Conservation (phyloP, 2,797 vertebrate species). For the Catostomus latipinnis region DNA sequence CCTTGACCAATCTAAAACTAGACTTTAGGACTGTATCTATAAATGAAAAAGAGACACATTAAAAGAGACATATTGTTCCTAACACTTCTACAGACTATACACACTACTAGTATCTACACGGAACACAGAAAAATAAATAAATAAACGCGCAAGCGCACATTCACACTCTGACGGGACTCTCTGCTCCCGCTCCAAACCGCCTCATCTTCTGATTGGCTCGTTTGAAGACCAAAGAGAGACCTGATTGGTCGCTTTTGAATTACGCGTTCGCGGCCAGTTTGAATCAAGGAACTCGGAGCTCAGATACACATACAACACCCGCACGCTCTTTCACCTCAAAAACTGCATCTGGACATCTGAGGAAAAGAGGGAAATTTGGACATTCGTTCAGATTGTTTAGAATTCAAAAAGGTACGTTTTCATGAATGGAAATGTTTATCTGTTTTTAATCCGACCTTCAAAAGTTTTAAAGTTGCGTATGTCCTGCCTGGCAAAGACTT, state of each 20-base stretch:
- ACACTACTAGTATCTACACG: too few species aligned
- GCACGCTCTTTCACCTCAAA: neutral
- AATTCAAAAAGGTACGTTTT: slow-evolving; percentile 22
- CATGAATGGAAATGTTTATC: neutral
- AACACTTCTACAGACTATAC: too few species aligned
- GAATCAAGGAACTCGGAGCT: slow-evolving; percentile 70
- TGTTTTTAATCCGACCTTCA: neutral
- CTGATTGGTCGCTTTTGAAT: slow-evolving; percentile 79
- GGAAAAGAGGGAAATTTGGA: neutral
- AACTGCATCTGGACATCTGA: neutral
- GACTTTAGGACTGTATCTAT: too few species aligned
- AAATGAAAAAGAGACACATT: too few species aligned
- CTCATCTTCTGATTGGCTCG: slow-evolving; percentile 76
- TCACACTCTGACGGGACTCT: neutral
- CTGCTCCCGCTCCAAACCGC: slow-evolving; percentile 29
- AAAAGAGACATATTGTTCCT: too few species aligned
- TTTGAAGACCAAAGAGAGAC: slow-evolving; percentile 76
- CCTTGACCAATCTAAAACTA: too few species aligned
- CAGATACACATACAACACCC: neutral
- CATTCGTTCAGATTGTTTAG: neutral
- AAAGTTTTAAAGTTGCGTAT: neutral
- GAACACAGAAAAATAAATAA: too few species aligned
- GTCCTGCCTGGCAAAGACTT: neutral
- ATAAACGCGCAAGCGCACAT: too few species aligned
- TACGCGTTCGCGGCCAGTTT: slow-evolving; percentile 79